Evolutionary conservation across 2,797 vertebrate species (phyloP).

Genomic region (Hippopotamyrus pictus): DNA sequence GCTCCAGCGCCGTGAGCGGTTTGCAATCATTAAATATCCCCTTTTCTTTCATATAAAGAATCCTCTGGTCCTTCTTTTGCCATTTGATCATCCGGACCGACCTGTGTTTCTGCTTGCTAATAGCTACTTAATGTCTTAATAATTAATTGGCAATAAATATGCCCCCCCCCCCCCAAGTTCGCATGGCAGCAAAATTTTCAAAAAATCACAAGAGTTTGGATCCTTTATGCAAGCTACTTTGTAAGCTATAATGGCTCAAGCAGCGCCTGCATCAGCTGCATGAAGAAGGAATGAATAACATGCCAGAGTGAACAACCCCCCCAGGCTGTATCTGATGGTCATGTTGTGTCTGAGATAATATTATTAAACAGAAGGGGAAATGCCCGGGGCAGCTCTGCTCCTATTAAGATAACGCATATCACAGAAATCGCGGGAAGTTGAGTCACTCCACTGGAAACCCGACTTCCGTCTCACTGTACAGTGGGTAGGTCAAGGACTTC

Average conservation of each 20-base stretch:
- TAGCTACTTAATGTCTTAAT: neutral
- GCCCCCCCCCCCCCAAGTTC: neutral
- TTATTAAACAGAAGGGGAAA: constrained; percentile 5
- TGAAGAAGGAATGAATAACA: neutral
- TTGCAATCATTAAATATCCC: neutral
- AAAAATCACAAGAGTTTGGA: neutral
- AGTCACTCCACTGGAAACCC: neutral
- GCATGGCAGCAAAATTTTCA: neutral
- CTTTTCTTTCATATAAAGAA: constrained; percentile 4
- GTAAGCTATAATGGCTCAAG: neutral
- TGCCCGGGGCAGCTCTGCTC: neutral
- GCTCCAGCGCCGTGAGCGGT: neutral
- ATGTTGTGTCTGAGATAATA: constrained; percentile 6
- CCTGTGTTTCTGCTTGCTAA: neutral
- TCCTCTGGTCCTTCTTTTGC: neutral
- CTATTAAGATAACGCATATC: constrained; percentile 2
- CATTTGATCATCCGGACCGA: neutral
- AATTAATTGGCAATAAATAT: neutral
- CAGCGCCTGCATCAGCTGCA: neutral
- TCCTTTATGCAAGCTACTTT: neutral
- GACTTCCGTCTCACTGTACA: neutral
- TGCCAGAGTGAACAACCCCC: neutral
- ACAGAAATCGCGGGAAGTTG: neutral
- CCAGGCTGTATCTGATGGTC: neutral
- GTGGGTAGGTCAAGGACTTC: neutral